A percentile compares a stretch with the other conserved stretches of the same genome.
Evolutionary conservation across 1,140 invertebrate species (phyloP).

Genomic region (Matsumurasca onukii): DNA sequence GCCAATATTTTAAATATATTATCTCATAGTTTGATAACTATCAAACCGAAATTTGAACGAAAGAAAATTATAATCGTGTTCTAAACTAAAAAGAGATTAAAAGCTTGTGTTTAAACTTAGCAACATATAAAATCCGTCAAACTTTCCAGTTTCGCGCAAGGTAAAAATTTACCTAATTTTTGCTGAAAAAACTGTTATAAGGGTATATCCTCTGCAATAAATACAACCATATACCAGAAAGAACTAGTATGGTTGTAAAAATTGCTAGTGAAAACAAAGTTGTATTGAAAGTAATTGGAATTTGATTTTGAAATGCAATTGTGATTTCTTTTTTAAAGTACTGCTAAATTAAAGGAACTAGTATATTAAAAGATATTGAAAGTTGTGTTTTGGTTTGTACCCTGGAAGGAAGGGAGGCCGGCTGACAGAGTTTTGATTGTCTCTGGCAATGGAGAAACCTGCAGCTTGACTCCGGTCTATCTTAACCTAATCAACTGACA

Average conservation of each 20-base stretch:
- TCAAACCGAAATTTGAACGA: no score
- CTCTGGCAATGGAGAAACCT: conserved; percentile 30
- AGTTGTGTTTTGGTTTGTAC: background rate
- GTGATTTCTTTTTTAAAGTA: background rate
- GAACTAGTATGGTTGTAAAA: background rate
- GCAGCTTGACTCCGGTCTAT: conserved; percentile 30
- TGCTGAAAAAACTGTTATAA: no score
- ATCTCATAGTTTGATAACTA: no score
- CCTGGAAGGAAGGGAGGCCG: conserved; percentile 16
- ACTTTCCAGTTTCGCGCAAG: no score
- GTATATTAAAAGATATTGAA: background rate
- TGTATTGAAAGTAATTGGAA: background rate
- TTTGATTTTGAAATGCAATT: background rate
- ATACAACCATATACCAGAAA: no score
- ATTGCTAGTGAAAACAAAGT: background rate
- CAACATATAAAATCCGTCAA: no score
- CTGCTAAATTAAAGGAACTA: background rate
- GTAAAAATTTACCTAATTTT: no score
- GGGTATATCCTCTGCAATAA: no score
- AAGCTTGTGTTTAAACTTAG: no score
- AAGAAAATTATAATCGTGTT: no score
- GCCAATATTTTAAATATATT: no score
- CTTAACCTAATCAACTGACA: conserved; percentile 9
- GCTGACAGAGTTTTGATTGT: conserved; percentile 21
- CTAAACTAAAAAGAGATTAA: no score